Conservation (phyloP, 2,888 invertebrate genomes). For the Rhagonycha fulva region DNA sequence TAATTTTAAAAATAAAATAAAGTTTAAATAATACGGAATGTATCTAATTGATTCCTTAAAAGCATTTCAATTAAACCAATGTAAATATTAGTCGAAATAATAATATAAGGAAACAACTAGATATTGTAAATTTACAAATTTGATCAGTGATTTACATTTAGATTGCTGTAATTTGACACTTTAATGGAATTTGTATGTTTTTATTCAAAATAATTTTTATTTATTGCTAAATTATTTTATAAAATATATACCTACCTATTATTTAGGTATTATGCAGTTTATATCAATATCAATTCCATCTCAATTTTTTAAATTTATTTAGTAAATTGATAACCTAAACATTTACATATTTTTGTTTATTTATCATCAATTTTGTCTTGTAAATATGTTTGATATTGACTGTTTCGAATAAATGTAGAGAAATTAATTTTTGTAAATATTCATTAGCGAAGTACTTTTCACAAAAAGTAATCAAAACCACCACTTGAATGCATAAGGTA, state of each 20-base stretch:
- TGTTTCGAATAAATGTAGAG: background rate
- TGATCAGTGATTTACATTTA: conserved; percentile 14
- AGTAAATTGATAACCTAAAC: too few relatives aligned
- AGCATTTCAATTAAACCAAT: background rate
- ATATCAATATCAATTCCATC: too few relatives aligned
- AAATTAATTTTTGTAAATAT: background rate
- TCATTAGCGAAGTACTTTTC: background rate
- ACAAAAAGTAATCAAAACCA: too few relatives aligned
- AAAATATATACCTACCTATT: background rate
- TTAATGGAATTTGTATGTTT: conserved; percentile 35
- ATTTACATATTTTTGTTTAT: too few relatives aligned
- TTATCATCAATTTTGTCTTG: too few relatives aligned
- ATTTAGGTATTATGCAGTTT: background rate
- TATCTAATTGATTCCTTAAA: background rate
- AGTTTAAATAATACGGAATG: background rate
- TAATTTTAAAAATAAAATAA: background rate
- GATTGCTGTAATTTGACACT: conserved; percentile 31
- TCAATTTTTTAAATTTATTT: too few relatives aligned
- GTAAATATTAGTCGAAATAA: background rate
- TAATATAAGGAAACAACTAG: background rate
- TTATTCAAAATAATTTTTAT: background rate
- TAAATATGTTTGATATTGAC: too few relatives aligned
- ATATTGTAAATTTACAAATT: background rate
- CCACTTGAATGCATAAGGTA: too few relatives aligned
- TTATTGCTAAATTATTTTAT: background rate